Base-by-base conservation (phyloP, 2,797 vertebrate genomes). In the Leucoraja ocellata region DNA sequence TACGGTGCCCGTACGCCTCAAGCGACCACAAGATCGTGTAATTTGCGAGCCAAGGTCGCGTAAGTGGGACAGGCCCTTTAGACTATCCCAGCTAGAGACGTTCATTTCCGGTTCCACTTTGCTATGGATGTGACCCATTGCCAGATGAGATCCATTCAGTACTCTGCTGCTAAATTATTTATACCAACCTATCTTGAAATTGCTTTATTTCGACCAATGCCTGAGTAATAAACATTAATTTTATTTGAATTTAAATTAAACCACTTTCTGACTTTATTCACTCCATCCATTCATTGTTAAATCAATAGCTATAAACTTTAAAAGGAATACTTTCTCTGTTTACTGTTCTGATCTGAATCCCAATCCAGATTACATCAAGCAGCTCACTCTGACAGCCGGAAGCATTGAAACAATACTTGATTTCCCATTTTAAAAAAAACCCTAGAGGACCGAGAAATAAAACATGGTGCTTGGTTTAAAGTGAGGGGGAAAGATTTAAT, bases 171-270 rank as follows among this genome's bases (percentile, higher is more conserved):
- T 86, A 16, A 86, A 65, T 65, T 65, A 68, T 36, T 68, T 68
- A 23, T 36, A 32, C 68, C n/a, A 68, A 21, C n/a, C 63, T 36
- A 68, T 68, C 63, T 88, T 88, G 84, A 88, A 88, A 88, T n/a
- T 68, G n/a, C n/a, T 36, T 18, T 88, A 36, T 36, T 36, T 21
- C 18, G 32, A 36, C 16, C 65, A 88, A 68, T 88, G 32, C 63
- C 63, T 88, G 84, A 88, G 65, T 68, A 88, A 68, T 68, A 68
- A 88, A 36, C 84, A 88, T 65, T 88, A 68, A 68, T 88, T 88
- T 88, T 68, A 68, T 16, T 7, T 68, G n/a, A 23, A 68, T 68
- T 68, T 68, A 68, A 68, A 68, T 68, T 68, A 36, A 88, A 32
- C n/a, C 16, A 68, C 84, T 88, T 88, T 68, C n/a, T 32, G 61